Conservation (phyloP, 2,888 invertebrate species). For the Amiota communis region DNA sequence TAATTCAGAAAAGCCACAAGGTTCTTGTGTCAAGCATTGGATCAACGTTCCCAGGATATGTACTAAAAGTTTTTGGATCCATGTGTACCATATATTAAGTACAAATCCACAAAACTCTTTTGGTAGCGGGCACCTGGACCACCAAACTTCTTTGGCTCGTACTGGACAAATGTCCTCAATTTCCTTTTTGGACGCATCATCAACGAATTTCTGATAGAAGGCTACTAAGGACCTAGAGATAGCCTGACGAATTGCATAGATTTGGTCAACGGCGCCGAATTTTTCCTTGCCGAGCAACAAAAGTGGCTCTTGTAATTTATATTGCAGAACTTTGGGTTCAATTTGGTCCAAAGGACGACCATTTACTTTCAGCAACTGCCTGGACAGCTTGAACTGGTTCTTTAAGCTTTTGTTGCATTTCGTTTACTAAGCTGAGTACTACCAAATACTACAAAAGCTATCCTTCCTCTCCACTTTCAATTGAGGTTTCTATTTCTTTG, state of each 20-base stretch:
- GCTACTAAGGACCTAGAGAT: slow-evolving; percentile 98
- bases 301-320: slow-evolving; percentile 94
- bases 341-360: slow-evolving; percentile 96
- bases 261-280: slow-evolving; percentile 97
- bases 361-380: slow-evolving; percentile 95
- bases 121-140: slow-evolving; percentile 99
- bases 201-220: slow-evolving; percentile 99
- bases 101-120: too few species aligned
- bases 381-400: slow-evolving; percentile 95
- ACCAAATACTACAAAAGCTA: too few species aligned
- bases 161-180: slow-evolving; percentile 97
- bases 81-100: too few species aligned
- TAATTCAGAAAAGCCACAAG: too few species aligned
- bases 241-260: slow-evolving; percentile 98
- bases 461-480: too few species aligned
- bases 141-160: slow-evolving; percentile 99
- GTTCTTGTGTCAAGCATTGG: too few species aligned
- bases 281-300: slow-evolving; percentile 93
- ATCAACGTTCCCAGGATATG: too few species aligned
- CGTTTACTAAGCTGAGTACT: too few species aligned
- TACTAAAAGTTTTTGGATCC: too few species aligned
- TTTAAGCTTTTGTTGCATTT: too few species aligned
- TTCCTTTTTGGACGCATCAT: slow-evolving; percentile 99
- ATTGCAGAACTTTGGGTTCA: slow-evolving; percentile 96
- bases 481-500: too few species aligned